Percentiles rank a stretch among this genome's conserved stretches.
Evolutionary conservation across 2,113 vertebrate genomes (phyloP).

Genomic region (Brachionichthys hirsutus): DNA sequence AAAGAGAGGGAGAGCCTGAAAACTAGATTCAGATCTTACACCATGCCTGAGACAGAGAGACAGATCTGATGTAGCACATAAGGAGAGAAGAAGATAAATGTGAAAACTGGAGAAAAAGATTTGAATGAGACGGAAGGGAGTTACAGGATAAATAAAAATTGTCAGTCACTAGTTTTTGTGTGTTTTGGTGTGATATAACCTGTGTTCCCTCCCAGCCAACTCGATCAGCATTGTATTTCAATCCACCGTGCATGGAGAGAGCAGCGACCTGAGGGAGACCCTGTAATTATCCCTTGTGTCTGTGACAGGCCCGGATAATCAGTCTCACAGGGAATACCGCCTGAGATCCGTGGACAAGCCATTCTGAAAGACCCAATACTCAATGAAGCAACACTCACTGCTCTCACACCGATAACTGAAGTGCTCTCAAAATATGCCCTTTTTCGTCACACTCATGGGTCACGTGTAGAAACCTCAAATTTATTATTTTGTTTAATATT

Average conservation of each 20-base stretch:
- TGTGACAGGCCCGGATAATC: constrained; percentile 76
- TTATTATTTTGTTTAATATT: constrained; percentile 6
- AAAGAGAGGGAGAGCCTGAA: constrained; percentile 4
- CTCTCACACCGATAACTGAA: constrained; percentile 51
- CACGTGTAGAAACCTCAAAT: constrained; percentile 35
- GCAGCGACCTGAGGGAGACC: constrained; percentile 74
- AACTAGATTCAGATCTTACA: constrained; percentile 19
- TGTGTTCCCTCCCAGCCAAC: constrained; percentile 36
- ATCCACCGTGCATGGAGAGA: constrained; percentile 57
- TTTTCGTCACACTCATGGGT: constrained; percentile 47
- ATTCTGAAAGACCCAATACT: constrained; percentile 68
- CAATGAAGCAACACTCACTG: constrained; percentile 59
- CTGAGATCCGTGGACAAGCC: constrained; percentile 66
- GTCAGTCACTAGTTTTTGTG: constrained; percentile 33
- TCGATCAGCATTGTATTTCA: constrained; percentile 58
- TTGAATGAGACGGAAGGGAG: background rate
- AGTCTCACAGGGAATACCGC: constrained; percentile 79
- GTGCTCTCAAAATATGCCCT: constrained; percentile 52
- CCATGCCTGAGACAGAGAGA: constrained; percentile 18
- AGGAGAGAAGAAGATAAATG: constrained; percentile 10
- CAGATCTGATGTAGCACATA: constrained; percentile 8
- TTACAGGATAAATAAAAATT: constrained; percentile 5
- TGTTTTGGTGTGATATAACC: background rate
- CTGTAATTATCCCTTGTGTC: constrained; percentile 74
- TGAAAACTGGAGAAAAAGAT: constrained; percentile 5